A percentile compares a stretch with the other conserved stretches of the same genome.
These are phyloP conservation scores for Hemaris fuciformis DNA, from an alignment of 2,888 invertebrate species.

Conservation along the genomic window DNA sequence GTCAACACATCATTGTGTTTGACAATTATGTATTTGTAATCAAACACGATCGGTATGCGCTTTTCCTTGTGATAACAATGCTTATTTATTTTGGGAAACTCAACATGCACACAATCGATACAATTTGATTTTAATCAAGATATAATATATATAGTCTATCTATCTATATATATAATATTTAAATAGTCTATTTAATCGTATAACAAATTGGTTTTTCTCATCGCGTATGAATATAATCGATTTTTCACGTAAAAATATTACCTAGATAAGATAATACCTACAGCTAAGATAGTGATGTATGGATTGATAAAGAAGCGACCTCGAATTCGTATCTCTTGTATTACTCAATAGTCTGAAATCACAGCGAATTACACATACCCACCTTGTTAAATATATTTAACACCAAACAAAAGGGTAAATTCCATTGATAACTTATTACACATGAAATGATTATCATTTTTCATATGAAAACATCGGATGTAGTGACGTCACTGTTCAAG, in stretches of 20 bases:
- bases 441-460: too few species aligned
- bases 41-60: background rate
- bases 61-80: background rate
- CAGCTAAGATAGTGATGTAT: conserved; percentile 28
- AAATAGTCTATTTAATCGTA: too few species aligned
- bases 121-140: too few species aligned
- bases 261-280: conserved; percentile 21
- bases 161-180: too few species aligned
- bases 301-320: conserved; percentile 24
- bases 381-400: too few species aligned
- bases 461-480: too few species aligned
- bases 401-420: too few species aligned
- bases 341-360: conserved; percentile 23
- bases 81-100: background rate
- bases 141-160: too few species aligned
- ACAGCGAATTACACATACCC: background rate
- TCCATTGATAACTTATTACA: too few species aligned
- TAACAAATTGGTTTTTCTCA: too few species aligned
- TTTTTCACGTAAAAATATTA: background rate
- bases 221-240: background rate
- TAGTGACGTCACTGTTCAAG: too few species aligned
- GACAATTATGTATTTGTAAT: background rate
- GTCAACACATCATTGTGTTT: background rate
- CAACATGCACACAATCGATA: background rate
- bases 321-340: conserved; percentile 21